These are phyloP conservation scores for Carcharodon carcharias DNA, from an alignment of 2,797 vertebrate genomes.

Conservation along the genomic window DNA sequence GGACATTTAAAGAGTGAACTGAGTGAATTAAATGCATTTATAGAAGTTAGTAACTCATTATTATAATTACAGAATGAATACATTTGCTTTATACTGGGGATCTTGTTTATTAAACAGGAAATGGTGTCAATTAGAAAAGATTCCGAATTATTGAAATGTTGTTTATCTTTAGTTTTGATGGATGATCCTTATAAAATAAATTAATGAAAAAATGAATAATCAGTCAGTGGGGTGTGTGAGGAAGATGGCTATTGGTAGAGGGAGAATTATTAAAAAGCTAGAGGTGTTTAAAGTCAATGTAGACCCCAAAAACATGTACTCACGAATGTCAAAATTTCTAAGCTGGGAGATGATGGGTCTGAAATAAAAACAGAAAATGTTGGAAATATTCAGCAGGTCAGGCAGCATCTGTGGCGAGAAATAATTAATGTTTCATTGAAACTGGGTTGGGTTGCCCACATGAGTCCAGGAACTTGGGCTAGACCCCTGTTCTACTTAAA, in stretches of 20 bases:
- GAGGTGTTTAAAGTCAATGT: neutral
- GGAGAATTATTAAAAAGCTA: neutral
- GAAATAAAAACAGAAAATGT: neutral
- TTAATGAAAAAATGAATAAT: neutral
- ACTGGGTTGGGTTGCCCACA: neutral
- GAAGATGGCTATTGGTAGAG: neutral
- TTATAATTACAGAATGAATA: conserved; percentile 13
- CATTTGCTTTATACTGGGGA: neutral
- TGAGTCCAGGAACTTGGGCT: neutral
- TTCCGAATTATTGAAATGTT: neutral
- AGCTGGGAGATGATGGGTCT: neutral
- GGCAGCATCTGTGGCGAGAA: no score
- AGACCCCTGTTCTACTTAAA: neutral
- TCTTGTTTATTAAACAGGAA: neutral
- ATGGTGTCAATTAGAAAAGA: conserved; percentile 1
- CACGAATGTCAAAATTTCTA: neutral
- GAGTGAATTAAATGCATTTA: conserved; percentile 13
- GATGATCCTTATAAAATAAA: neutral
- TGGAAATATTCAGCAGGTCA: no score
- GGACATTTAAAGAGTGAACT: neutral
- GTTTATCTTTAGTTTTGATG: conserved; percentile 9
- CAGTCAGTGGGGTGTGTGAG: neutral
- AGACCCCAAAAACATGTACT: neutral
- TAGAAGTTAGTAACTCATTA: conserved; percentile 15
- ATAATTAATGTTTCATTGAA: neutral